Base-by-base conservation (phyloP, 2,113 vertebrate genomes). In the Oenanthe oenanthe region DNA sequence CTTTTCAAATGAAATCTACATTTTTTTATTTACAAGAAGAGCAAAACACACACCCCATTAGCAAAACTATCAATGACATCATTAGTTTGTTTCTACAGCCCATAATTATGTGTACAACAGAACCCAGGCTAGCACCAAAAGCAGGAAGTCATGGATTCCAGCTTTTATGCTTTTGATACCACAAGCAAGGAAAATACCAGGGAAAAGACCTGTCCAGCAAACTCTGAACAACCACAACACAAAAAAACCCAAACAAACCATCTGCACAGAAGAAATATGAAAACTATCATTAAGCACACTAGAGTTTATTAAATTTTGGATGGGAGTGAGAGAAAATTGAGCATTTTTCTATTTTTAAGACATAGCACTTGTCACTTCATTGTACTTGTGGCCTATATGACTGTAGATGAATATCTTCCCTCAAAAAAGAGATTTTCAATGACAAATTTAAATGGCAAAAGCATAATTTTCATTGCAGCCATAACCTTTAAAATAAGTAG, bases 391-490 rank as follows among this genome's bases (percentile, higher is more conserved):
- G 15, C 42, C 60, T 77, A n/a, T 6, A 12, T 62, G 31, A 36
- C 38, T 29, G 17, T 9, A 48, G 12, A 57, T 6, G 3, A 58
- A n/a, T 13, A 12, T 56, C 72, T 70, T 74, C 31, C 40, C 48
- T 45, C 40, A 73, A 67, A 47, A 50, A 58, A 24, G 6, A 83
- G 7, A 89, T 66, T 91, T 66, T 78, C 12, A 88, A 89, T 16
- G 5, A 62, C 31, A 34, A 88, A 57, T n/a, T 57, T 15, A 38
- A 84, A 77, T 43, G 12, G 61, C 40, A 65, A 45, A 91, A 22
- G 43, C 48, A 14, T 50, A 79, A 51, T 95, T 96, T 89, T 85
- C 83, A 94, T 68, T 87, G 63, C 51, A 96, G 88, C 67, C 84
- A 70, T 77, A 82, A 90, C 38, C 17, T 83, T 87, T 73, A 82